A percentile compares a stretch with the other conserved stretches of the same genome.
phyloP scores from a whole-genome alignment of 2,113 vertebrate genomes.

The Antechinus stuartii region DNA sequence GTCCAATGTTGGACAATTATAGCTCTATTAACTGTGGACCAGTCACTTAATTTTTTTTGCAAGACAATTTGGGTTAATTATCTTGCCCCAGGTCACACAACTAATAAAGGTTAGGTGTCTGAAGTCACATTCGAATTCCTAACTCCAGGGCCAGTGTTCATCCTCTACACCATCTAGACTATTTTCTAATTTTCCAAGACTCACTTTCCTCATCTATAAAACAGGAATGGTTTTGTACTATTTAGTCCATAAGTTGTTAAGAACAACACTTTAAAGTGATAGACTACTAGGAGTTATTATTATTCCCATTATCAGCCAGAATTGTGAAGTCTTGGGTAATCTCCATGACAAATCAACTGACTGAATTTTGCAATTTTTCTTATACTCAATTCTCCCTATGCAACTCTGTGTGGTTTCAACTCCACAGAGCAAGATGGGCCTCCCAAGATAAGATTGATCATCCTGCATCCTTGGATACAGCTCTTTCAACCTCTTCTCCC shows the following conservation, averaged over 20 bases:
- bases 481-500: not conserved
- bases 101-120: too few species aligned
- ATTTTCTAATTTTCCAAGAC: not conserved
- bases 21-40: not conserved
- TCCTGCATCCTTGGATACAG: not conserved
- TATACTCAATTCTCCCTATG: not conserved
- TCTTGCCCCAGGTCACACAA: too few species aligned
- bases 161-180: too few species aligned
- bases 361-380: not conserved
- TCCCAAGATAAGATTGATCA: not conserved
- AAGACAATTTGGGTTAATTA: too few species aligned
- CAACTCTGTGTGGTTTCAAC: not conserved
- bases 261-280: not conserved
- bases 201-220: not conserved
- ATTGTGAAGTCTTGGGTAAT: not conserved
- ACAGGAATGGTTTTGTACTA: not conserved
- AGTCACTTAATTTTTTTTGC: not conserved
- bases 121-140: too few species aligned
- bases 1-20: not conserved
- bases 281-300: not conserved
- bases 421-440: not conserved
- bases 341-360: not conserved
- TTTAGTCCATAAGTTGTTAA: not conserved
- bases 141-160: too few species aligned
- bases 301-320: not conserved